Evolutionary conservation across 2,113 vertebrate genomes (phyloP).

Genomic region (Rhadina sibilatrix): DNA sequence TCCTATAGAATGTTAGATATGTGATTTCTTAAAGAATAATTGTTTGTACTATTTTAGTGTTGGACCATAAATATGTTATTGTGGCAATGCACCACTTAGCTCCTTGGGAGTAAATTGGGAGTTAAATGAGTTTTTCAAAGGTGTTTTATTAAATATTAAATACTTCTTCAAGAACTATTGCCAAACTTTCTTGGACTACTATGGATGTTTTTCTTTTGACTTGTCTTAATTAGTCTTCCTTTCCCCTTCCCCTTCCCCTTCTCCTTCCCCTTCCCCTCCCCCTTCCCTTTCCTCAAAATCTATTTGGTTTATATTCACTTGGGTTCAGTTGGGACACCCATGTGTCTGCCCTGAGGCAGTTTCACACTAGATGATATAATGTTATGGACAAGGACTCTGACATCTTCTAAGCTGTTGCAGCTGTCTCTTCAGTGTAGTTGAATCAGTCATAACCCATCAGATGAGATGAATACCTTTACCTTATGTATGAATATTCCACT

Average conservation of each 20-base stretch:
- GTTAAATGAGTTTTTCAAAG: not conserved
- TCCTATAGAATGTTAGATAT: not conserved
- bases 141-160: not conserved
- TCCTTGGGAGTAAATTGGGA: not conserved
- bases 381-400: not conserved
- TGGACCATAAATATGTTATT: not conserved
- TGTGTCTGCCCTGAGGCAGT: fast-evolving
- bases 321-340: fast-evolving
- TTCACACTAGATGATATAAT: not conserved
- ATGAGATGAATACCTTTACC: not conserved
- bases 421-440: not conserved
- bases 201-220: not conserved
- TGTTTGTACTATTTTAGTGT: not conserved
- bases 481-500: fast-evolving
- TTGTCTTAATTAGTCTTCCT: no score
- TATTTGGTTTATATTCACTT: not conserved
- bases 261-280: no score
- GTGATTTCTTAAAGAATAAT: not conserved
- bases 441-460: not conserved
- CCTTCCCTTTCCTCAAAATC: not conserved
- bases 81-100: not conserved
- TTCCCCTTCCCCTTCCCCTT: no score
- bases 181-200: not conserved
- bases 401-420: not conserved
- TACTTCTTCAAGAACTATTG: not conserved